These are phyloP conservation scores for Chamaetylas fuelleborni DNA, from an alignment of 2,113 vertebrate species.

Conservation along the genomic window DNA sequence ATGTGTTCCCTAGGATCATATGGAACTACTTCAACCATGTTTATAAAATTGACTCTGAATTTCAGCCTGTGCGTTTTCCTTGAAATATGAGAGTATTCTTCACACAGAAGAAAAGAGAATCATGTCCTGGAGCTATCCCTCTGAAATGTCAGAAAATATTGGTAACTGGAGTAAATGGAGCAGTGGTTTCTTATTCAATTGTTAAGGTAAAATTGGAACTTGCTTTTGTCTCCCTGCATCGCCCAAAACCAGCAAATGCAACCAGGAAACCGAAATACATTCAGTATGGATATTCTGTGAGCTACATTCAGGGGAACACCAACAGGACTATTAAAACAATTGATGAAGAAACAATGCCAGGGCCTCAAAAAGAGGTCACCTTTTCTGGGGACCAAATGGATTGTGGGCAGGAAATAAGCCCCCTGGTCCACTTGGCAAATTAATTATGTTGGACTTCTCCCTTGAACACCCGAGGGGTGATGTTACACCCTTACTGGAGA, in stretches of 20 bases:
- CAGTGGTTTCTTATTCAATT: neutral
- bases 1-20: neutral
- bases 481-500: neutral
- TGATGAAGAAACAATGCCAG: neutral
- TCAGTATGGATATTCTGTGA: neutral
- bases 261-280: neutral
- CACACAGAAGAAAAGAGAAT: neutral
- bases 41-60: neutral
- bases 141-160: neutral
- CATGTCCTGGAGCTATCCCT: neutral
- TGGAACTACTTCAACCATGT: neutral
- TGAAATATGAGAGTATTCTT: neutral
- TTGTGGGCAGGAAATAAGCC: neutral
- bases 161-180: neutral
- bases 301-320: neutral
- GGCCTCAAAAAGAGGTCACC: neutral
- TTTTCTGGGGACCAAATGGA: neutral
- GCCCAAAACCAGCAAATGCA: neutral
- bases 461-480: rapidly evolving
- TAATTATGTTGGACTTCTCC: neutral
- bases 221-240: neutral
- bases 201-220: neutral
- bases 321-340: neutral
- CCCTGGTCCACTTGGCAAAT: neutral
- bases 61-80: neutral